phyloP scores from a whole-genome alignment of 2,113 vertebrate species.

The Oophaga pumilio region DNA sequence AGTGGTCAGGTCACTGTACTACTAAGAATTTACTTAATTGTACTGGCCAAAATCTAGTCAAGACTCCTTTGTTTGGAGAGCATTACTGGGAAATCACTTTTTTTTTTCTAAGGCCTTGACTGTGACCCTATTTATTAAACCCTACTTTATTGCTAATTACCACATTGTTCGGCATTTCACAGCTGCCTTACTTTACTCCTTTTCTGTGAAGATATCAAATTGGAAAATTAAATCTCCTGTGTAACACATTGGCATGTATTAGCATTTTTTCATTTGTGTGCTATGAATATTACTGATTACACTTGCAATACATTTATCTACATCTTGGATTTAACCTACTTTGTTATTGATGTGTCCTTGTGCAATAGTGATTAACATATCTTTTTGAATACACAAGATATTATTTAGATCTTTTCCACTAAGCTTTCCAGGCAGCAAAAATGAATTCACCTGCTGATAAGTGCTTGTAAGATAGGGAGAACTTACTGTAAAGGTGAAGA shows the following conservation, averaged over 20 bases:
- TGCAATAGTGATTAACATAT: conserved; percentile 30
- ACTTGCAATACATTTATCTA: conserved; percentile 23
- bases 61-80: background rate
- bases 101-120: background rate
- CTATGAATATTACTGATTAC: conserved; percentile 4
- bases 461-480: background rate
- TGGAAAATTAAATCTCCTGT: conserved; percentile 16
- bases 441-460: conserved; percentile 12
- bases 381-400: conserved; percentile 39
- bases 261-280: conserved; percentile 19
- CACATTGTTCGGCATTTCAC: background rate
- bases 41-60: background rate
- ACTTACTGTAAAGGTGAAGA: background rate
- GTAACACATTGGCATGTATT: conserved; percentile 6
- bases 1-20: no score
- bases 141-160: background rate
- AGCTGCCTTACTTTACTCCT: background rate
- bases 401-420: background rate
- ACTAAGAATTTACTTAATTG: no score
- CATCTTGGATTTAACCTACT: background rate
- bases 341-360: conserved; percentile 39
- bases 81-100: background rate
- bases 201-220: background rate
- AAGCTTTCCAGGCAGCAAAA: conserved; percentile 19
- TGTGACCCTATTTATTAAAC: background rate